phyloP scores from a whole-genome alignment of 2,888 invertebrate genomes.

The Epinotia ramella region DNA sequence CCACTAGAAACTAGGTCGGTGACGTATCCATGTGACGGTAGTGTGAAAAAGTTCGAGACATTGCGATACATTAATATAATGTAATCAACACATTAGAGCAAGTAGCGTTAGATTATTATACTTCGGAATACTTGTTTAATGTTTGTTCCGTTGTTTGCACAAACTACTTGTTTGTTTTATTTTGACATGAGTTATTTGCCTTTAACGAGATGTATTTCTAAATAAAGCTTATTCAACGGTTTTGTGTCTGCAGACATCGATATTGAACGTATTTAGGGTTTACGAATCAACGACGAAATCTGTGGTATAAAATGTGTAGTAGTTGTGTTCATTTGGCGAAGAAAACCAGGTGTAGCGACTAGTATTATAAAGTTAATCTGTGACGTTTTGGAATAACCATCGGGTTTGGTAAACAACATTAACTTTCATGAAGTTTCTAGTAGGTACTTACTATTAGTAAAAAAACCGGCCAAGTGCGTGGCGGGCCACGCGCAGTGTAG shows the following conservation, averaged over 20 bases:
- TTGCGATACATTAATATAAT: constrained; percentile 10
- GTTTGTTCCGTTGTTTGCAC: constrained; percentile 4
- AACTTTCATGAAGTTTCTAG: constrained; percentile 5
- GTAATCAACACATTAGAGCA: constrained; percentile 25
- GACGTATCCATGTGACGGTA: constrained; percentile 9
- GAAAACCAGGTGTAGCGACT: not conserved
- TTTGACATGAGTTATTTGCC: not conserved
- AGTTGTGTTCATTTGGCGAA: not conserved
- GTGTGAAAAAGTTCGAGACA: constrained; percentile 20
- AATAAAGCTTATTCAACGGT: no score
- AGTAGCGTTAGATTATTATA: constrained; percentile 21
- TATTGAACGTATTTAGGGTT: not conserved
- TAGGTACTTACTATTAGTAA: not conserved
- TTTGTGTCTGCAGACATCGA: no score
- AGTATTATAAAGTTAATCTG: constrained; percentile 2
- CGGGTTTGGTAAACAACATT: constrained; percentile 17
- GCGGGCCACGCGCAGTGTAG: no score
- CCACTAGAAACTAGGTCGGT: constrained; percentile 21
- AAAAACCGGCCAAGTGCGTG: no score
- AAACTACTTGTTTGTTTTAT: not conserved
- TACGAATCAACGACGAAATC: not conserved
- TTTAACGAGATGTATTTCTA: not conserved
- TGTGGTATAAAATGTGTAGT: not conserved
- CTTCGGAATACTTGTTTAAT: not conserved
- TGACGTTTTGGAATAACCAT: not conserved